Evolutionary conservation across 2,888 invertebrate genomes (phyloP), one percentile per base, ranked within the genome.

Genomic region (Lamproptera curius): DNA sequence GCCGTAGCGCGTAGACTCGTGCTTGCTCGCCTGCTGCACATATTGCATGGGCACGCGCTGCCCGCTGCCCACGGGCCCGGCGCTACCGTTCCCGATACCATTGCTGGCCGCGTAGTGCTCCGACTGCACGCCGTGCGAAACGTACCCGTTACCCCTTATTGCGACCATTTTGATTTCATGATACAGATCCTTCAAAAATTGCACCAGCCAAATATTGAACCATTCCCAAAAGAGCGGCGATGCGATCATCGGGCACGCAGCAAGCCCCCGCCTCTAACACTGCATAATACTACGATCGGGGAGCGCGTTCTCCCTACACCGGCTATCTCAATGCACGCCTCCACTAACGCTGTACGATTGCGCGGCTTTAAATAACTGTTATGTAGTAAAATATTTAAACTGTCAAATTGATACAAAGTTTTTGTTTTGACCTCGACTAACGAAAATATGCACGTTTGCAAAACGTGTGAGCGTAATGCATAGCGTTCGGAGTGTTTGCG

Each of bases 91-190:
- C 50, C 76, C 68, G 71, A 76, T 73, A 61, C 73, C 59, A 79
- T 62, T 42, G 68, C 69, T 43, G 17, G 70, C 3, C 26, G 70
- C 28, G 28, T 28, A 28, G 9, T 28, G 58, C 70, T 74, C 58
- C 67, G 66, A 68, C 76, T 74, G 49, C 20, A 41, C 57, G 26
- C 55, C 55, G 58, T 79, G 77, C 54, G 77, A 72, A 57, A 76
- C 65, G 57, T 69, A 68, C 65, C 75, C 76, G 56, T 72, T 73
- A 63, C 82, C 80, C 76, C 84, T 82, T 67, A 84, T 55, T 55
- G 76, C 80, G 59, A 85, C 81, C 86, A 86, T 86, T 73, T 83
- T 85, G 73, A 81, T 76, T 76, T 85, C 85, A 86, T 84, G 75
- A 78, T 80, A 85, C 60, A 82, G 73, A 73, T 77, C 76, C 72